Evolutionary conservation across 2,888 invertebrate species (phyloP), one percentile per base, ranked within the genome.

Genomic region (Anodontia alba): DNA sequence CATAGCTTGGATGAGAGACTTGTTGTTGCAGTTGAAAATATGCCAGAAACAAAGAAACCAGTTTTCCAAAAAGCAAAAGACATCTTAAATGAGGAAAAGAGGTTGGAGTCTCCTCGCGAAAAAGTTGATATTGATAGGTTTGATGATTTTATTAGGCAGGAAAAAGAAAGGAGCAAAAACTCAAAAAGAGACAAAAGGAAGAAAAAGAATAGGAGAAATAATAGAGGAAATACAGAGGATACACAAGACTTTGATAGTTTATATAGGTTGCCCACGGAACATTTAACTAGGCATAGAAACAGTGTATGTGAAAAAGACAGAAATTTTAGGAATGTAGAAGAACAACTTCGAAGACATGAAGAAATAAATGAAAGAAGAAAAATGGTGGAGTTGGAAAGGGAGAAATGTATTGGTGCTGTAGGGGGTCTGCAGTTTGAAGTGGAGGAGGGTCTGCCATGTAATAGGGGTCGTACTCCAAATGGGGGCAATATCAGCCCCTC

Each of bases 191-290:
- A 88, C 38, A 89, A 88, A 74, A 87, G 84, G 74, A 85, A 83
- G 77, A 87, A 84, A 57, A 84, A 81, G 12, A 81, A 84, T 10
- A 78, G 81, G 72, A 84, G 82, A 43, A 88, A 85, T 57, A 81
- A 82, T 73, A 76, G 79, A 68, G 84, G 84, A 26, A 79, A 81
- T 31, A 80, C 81, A 29, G 86, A 88, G 42, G 88, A 86, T 29
- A 78, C 83, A n/a, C 87, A 88, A 71, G 90, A 90, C 72, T 89
- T 90, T 79, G 91, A 91, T 70, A 84, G 89, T 17, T 80, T 91
- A 54, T 91, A 91, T 72, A 86, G 91, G 20, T 84, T 91, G 78
- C 91, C 91, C n/a, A 91, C 91, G 1, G 91, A 91, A 46, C 91
- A 91, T 82, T 76, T 91, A 51, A 81, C 86, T 7, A 68, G 88